These are phyloP conservation scores for Umimayanthus chanpuru DNA, from an alignment of 92 coral and sea anemone species.

Conservation along the genomic window DNA sequence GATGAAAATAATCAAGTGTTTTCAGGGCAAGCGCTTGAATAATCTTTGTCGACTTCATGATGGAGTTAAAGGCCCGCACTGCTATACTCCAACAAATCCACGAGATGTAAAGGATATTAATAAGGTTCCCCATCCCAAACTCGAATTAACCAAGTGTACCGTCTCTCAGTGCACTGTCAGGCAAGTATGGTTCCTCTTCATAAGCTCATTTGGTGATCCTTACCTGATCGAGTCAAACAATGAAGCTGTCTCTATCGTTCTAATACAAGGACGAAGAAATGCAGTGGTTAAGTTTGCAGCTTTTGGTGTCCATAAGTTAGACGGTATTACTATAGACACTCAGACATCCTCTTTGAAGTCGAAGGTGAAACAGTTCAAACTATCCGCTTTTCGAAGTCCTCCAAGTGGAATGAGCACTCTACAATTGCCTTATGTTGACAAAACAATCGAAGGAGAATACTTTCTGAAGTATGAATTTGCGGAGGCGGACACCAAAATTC, in stretches of 20 bases:
- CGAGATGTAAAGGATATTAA: constrained; percentile 49
- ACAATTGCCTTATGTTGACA: constrained; percentile 42
- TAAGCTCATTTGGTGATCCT: constrained; percentile 69
- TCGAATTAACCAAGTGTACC: constrained; percentile 73
- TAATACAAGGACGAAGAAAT: constrained; percentile 64
- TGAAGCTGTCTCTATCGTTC: constrained; percentile 65
- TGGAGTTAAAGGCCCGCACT: constrained; percentile 60
- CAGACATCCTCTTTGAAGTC: constrained; percentile 43
- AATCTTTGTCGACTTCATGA: constrained; percentile 58
- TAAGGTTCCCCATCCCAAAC: constrained; percentile 48
- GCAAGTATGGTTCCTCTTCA: constrained; percentile 92
- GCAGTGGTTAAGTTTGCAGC: constrained; percentile 72
- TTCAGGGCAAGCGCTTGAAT: constrained; percentile 56
- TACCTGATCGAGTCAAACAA: constrained; percentile 65
- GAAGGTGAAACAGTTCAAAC: constrained; percentile 50
- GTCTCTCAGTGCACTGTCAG: constrained; percentile 90
- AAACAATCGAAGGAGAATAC: constrained; percentile 69
- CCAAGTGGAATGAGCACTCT: constrained; percentile 60
- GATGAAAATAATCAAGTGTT: constrained; percentile 54
- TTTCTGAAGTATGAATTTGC: constrained; percentile 69
- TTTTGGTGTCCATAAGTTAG: constrained; percentile 82
- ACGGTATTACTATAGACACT: constrained; percentile 65
- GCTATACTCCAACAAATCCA: constrained; percentile 58
- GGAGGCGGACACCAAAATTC: constrained; percentile 79
- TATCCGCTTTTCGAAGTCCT: constrained; percentile 54